Evolutionary conservation across 2,888 invertebrate species (phyloP).

Genomic region (Drosophila atripex): DNA sequence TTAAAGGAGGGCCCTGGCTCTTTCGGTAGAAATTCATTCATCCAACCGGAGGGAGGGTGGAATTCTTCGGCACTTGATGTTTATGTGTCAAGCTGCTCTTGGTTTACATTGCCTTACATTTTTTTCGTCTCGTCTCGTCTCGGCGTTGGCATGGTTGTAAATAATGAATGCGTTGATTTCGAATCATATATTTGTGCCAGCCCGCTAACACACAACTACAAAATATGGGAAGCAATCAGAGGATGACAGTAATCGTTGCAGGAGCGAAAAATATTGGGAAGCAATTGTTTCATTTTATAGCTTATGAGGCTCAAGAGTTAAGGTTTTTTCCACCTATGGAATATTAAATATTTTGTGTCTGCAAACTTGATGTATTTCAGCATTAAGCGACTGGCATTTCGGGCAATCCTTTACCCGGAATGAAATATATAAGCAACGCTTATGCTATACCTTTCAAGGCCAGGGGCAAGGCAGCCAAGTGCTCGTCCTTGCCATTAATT

Average conservation of each 20-base stretch:
- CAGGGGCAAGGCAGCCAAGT: not conserved
- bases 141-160: conserved; percentile 56
- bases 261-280: no score
- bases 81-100: conserved; percentile 73
- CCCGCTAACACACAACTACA: conserved; percentile 52
- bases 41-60: conserved; percentile 16
- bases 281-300: no score
- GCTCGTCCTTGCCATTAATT: conserved; percentile 17
- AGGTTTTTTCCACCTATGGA: not conserved
- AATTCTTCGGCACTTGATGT: conserved; percentile 69
- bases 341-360: not conserved
- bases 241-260: not conserved
- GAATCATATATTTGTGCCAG: conserved; percentile 67
- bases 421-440: conserved; percentile 9
- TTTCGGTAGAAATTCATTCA: conserved; percentile 8
- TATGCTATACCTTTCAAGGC: conserved; percentile 14
- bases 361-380: not conserved
- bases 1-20: conserved; percentile 2
- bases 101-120: conserved; percentile 55
- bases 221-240: conserved; percentile 20
- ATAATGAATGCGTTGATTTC: conserved; percentile 78
- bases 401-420: not conserved
- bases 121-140: conserved; percentile 1
- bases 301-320: not conserved
- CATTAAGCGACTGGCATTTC: not conserved